These are phyloP conservation scores for Microplitis deprimator DNA, from an alignment of 2,888 invertebrate genomes.

Conservation along the genomic window DNA sequence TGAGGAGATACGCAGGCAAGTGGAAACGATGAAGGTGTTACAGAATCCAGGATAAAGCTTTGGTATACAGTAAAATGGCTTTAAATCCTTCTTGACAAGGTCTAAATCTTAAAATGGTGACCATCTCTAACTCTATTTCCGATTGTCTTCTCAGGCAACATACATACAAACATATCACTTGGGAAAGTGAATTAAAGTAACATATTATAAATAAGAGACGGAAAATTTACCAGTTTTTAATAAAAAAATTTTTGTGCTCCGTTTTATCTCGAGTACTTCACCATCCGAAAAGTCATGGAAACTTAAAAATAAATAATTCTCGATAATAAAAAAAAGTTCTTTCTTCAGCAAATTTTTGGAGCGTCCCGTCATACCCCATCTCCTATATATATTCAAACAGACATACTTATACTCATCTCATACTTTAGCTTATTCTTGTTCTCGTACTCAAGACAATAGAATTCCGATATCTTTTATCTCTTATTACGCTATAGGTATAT, in stretches of 20 bases:
- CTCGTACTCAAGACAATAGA: neutral
- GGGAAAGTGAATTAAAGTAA: too few species aligned
- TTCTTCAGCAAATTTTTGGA: too few species aligned
- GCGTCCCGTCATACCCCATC: too few species aligned
- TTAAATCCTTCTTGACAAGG: neutral
- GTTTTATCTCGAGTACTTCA: too few species aligned
- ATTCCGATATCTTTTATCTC: neutral
- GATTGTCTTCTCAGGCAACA: constrained; percentile 23
- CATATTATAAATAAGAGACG: too few species aligned
- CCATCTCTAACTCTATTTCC: constrained; percentile 27
- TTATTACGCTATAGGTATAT: neutral
- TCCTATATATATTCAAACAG: neutral
- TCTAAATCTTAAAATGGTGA: constrained; percentile 33
- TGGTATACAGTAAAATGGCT: neutral
- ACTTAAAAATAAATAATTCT: too few species aligned
- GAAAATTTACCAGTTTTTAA: too few species aligned
- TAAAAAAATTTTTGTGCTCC: too few species aligned
- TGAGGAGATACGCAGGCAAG: constrained; percentile 25
- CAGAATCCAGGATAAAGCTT: neutral
- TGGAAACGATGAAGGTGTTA: constrained; percentile 23
- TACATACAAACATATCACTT: constrained; percentile 2
- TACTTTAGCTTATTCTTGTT: neutral
- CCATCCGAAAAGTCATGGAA: too few species aligned
- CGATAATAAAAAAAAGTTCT: too few species aligned
- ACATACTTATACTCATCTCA: neutral